Evolutionary conservation across 2,113 vertebrate genomes (phyloP).

Genomic region (Actinemys pallida): DNA sequence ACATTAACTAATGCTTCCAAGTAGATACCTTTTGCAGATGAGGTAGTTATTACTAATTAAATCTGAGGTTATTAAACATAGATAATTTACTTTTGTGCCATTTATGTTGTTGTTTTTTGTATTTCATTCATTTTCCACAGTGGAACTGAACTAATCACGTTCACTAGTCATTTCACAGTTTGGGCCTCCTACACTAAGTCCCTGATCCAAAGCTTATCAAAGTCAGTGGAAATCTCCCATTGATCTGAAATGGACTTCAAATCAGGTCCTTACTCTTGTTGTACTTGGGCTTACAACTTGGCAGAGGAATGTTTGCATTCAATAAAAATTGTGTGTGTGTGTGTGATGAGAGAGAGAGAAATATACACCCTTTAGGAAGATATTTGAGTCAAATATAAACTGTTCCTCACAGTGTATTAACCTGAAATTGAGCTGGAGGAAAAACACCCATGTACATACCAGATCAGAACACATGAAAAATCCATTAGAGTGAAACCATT

Average conservation of each 20-base stretch:
- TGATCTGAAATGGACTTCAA: background rate
- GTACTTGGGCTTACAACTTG: background rate
- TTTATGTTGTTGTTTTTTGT: too few species aligned
- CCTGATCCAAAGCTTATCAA: background rate
- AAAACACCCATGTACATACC: background rate
- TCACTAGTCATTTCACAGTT: background rate
- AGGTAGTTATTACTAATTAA: background rate
- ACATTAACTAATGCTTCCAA: background rate
- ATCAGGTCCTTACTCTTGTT: rapidly evolving
- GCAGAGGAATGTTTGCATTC: background rate
- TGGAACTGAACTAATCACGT: background rate
- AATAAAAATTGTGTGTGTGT: rapidly evolving
- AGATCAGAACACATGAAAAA: rapidly evolving
- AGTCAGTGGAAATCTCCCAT: background rate
- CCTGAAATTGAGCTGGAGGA: background rate
- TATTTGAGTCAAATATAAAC: background rate
- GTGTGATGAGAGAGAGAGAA: background rate
- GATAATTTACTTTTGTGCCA: too few species aligned
- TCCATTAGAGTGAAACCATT: background rate
- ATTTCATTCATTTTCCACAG: too few species aligned
- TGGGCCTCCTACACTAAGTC: background rate
- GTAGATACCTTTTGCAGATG: background rate
- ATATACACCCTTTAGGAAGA: rapidly evolving
- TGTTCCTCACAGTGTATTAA: background rate
- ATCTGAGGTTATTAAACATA: background rate